Evolutionary conservation across 2,113 vertebrate genomes (phyloP), one percentile per base, ranked within the genome.

Genomic region (Oncorhynchus kisutch): DNA sequence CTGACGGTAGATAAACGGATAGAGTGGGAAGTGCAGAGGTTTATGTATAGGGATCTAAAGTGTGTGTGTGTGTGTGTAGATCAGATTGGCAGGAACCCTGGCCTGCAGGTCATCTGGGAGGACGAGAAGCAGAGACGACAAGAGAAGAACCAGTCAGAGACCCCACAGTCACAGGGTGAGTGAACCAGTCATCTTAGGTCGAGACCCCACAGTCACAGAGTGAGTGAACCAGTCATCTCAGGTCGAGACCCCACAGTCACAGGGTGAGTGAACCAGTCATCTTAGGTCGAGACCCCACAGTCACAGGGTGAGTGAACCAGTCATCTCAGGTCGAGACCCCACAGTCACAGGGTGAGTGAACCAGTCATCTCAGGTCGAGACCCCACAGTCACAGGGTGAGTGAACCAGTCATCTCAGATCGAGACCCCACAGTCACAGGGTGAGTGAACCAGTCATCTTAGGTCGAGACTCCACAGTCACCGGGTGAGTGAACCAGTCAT

Each of bases 81-180:
- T 94, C 96, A 98, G 88, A 95, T 97, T 81, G 97, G 96, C 81
- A 95, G 91, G 86, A 99, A 99, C 81, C 98, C 98, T 20, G 98
- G 98, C 27, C 93, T 99, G 22, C 97, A 97, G 84, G 95, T 94
- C 74, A 98, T 99, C 90, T 99, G 98, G 98, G 97, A 99, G 88
- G 98, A 99, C 76, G 98, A 99, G 91, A 99, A 96, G 86, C 96
- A 96, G 86, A 93, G 98, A 49, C 93, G 96, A 82, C 94, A 95
- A 82, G 93, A 96, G 78, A 96, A 93, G 88, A 94, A 95, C 79
- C 92, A 96, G 90, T 88, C 91, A 67, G 95, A 94, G 73, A 69
- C 92, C 11, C 92, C 95, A 0, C 91, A 95, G 49, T 98, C 97
- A 49, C 98, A 98, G 94, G 59, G 59, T 60, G 20, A 60, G 59